phyloP scores from a whole-genome alignment of 1,140 invertebrate genomes.

The Aricia agestis region DNA sequence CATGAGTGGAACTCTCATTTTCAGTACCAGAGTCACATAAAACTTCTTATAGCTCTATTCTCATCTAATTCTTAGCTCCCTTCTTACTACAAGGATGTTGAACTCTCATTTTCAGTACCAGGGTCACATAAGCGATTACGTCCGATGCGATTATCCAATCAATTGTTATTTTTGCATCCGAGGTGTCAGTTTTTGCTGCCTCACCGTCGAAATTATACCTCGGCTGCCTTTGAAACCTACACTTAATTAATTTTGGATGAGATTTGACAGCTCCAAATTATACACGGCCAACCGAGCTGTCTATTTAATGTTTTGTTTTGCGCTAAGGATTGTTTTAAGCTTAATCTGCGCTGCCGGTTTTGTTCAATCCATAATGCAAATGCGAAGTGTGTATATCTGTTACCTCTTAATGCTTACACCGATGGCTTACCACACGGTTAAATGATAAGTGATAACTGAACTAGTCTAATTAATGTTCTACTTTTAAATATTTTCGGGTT shows the following conservation, averaged over 20 bases:
- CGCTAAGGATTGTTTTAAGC: no score
- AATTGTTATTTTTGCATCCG: slow-evolving; percentile 48
- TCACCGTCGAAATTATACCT: slow-evolving; percentile 52
- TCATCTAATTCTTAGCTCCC: slow-evolving; percentile 9
- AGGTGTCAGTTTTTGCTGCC: slow-evolving; percentile 64
- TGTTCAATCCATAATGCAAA: no score
- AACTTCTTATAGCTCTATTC: no score
- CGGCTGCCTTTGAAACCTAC: slow-evolving; percentile 46
- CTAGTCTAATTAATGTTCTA: no score
- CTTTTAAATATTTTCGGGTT: no score
- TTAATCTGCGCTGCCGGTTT: no score
- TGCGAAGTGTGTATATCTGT: no score
- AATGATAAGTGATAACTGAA: no score
- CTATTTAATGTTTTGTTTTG: neutral
- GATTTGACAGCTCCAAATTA: slow-evolving; percentile 66
- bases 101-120: slow-evolving; percentile 17
- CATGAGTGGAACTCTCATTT: slow-evolving; percentile 1
- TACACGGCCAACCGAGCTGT: slow-evolving; percentile 38
- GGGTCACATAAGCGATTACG: slow-evolving; percentile 26
- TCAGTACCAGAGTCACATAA: slow-evolving; percentile 28
- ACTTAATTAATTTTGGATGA: slow-evolving; percentile 63
- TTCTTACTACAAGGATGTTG: no score
- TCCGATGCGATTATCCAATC: slow-evolving; percentile 54
- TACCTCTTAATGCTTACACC: no score
- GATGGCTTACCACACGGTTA: no score